Evolutionary conservation across 2,797 vertebrate genomes (phyloP), one percentile per base, ranked within the genome.

Genomic region (Gymnodraco acuticeps): DNA sequence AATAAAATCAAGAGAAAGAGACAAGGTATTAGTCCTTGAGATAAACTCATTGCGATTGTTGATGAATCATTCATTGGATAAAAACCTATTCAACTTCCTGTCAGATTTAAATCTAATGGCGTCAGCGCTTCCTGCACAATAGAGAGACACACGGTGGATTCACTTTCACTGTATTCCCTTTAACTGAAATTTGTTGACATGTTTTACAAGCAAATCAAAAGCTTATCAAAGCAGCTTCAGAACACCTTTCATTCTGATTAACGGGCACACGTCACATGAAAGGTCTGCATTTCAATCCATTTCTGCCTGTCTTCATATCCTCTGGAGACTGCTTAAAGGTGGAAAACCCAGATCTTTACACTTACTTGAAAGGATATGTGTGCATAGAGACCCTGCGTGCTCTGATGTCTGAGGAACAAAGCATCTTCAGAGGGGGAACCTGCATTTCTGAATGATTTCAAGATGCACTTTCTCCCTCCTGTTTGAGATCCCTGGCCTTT

Each of bases 401-500:
- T 45, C 23, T 75, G 58, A 69, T 62, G 73, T 53, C 64, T 42
- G 33, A 71, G 19, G 56, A 73, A 80, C 60, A 77, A 86, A 81
- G 53, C 52, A 46, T 66, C 47, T 20, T 72, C 20, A 50, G 31
- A 3, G 10, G 15, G 15, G 64, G 64, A 75, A 58, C 75, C 13
- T 68, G 66, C 59, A 73, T 70, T 76, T 64, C 64, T 55, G 51
- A 64, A 68, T 75, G 75, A 73, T 85, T 79, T 48, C 85, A 89
- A 86, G 73, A 85, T 16, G 12, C 68, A 81, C 88, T 89, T 72
- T 78, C 74, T 78, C 71, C 70, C 66, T 46, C 51, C 83, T 83
- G 88, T 89, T 90, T 87, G 88, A 93, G 93, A 93, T 89, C 92
- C 90, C 90, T 95, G 94, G 88, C 95, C 95, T 95, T 94, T 95